phyloP scores from a whole-genome alignment of 92 coral and sea anemone species.

The Blastomussa wellsi region DNA sequence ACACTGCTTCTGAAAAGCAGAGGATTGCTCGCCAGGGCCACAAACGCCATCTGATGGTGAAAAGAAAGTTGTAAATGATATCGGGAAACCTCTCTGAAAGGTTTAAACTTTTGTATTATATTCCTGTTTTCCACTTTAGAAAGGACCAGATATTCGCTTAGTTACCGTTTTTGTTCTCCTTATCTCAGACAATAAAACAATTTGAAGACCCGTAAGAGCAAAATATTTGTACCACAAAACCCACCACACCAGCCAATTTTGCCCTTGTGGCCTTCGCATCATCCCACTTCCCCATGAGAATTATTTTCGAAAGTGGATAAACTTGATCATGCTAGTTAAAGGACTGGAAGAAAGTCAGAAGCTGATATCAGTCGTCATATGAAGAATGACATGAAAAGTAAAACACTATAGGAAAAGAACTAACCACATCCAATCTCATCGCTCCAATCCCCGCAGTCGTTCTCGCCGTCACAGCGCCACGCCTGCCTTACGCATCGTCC shows the following conservation, averaged over 20 bases:
- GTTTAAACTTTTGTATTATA: background rate
- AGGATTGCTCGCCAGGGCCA: slow-evolving; percentile 13
- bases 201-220: background rate
- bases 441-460: slow-evolving; percentile 42
- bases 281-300: background rate
- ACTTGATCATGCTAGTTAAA: background rate
- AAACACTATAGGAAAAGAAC: background rate
- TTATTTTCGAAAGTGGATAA: background rate
- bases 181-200: background rate
- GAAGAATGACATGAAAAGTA: background rate
- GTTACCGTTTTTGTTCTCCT: background rate
- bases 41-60: slow-evolving; percentile 25
- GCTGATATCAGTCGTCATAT: background rate
- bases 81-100: background rate
- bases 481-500: slow-evolving; percentile 18
- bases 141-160: no score
- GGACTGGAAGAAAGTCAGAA: background rate
- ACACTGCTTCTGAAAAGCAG: slow-evolving; percentile 24
- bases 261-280: background rate
- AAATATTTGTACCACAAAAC: background rate
- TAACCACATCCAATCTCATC: slow-evolving; percentile 31
- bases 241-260: background rate
- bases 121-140: no score
- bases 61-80: background rate
- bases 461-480: slow-evolving; percentile 34